Conservation (phyloP, 1,140 invertebrate genomes). For the Dysdera silvatica region DNA sequence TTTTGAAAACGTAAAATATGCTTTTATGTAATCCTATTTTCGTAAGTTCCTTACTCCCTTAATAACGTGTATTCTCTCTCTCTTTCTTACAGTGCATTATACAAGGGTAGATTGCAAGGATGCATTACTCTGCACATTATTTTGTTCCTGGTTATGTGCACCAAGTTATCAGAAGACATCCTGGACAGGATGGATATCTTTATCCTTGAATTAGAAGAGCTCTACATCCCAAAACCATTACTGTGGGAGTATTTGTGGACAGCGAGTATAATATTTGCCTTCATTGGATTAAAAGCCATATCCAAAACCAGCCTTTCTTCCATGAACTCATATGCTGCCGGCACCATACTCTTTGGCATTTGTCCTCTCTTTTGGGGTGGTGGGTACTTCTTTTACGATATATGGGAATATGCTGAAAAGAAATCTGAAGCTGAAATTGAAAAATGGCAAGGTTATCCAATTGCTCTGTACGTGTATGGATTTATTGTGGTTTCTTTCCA, state of each 20-base stretch:
- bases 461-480: conserved; percentile 86
- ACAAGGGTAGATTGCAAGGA: conserved; percentile 83
- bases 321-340: conserved; percentile 69
- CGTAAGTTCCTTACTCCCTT: too few relatives aligned
- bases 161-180: conserved; percentile 80
- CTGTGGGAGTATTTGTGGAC: conserved; percentile 95
- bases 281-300: conserved; percentile 76
- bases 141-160: conserved; percentile 79
- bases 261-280: conserved; percentile 70
- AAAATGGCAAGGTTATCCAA: conserved; percentile 67
- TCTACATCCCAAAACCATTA: conserved; percentile 80
- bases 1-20: too few relatives aligned
- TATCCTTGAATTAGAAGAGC: conserved; percentile 84
- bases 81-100: conserved; percentile 69
- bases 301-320: conserved; percentile 69
- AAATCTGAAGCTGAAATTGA: conserved; percentile 40
- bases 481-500: conserved; percentile 82
- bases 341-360: conserved; percentile 67
- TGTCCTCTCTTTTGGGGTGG: conserved; percentile 72
- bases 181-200: conserved; percentile 86
- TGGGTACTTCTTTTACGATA: conserved; percentile 71
- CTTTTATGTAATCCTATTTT: too few relatives aligned
- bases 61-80: not conserved
- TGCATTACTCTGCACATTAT: conserved; percentile 88
- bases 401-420: conserved; percentile 66